Conservation (phyloP, 2,888 invertebrate genomes). For the Melinaea menophilus region DNA sequence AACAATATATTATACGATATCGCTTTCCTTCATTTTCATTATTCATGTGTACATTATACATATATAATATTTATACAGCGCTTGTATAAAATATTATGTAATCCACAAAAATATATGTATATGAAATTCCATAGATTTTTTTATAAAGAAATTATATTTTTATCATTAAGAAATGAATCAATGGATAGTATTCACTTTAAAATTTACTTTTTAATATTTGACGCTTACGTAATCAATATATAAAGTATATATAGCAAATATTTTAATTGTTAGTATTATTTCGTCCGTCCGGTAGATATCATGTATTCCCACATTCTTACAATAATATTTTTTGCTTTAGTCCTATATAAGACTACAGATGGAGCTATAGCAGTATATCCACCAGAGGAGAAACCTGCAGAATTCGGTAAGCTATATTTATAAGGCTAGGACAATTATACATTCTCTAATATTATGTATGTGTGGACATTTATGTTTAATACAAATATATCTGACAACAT, state of each 20-base stretch:
- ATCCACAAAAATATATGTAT: no score
- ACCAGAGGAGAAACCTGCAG: conserved; percentile 22
- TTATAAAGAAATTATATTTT: no score
- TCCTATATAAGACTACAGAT: conserved; percentile 13
- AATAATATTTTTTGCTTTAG: conserved; percentile 12
- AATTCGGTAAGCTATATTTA: conserved; percentile 23
- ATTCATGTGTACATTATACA: no score
- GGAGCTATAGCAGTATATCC: conserved; percentile 20
- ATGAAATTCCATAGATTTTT: no score
- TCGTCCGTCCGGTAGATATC: not conserved
- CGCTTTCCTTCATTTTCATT: no score
- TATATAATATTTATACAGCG: no score
- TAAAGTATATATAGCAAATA: not conserved
- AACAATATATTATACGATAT: no score
- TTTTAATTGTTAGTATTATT: not conserved
- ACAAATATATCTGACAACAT: no score
- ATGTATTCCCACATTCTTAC: conserved; percentile 10
- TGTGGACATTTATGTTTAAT: no score
- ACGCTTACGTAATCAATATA: not conserved
- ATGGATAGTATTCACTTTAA: not conserved
- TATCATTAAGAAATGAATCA: not conserved
- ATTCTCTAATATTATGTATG: no score
- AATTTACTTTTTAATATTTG: not conserved
- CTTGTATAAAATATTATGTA: no score
- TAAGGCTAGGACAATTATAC: not conserved